These are phyloP conservation scores for Antheraea mylitta DNA, from an alignment of 1,140 invertebrate genomes.

Conservation along the genomic window DNA sequence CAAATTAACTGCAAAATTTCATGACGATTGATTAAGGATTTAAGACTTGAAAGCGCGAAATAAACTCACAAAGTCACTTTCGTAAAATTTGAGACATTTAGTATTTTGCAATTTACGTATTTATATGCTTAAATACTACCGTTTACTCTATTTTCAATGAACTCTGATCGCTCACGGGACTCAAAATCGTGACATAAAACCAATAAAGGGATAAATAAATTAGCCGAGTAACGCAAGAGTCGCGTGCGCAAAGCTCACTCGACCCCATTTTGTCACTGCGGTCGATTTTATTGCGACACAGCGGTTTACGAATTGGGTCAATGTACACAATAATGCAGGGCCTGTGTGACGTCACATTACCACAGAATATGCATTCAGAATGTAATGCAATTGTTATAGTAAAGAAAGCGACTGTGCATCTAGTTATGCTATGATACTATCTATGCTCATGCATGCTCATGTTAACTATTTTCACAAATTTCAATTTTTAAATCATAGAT, in stretches of 20 bases:
- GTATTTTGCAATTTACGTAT: too few species aligned
- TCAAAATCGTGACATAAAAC: background rate
- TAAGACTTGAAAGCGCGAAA: too few species aligned
- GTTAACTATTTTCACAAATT: too few species aligned
- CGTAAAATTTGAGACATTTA: too few species aligned
- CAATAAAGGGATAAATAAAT: conserved; percentile 1
- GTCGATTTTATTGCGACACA: conserved; percentile 26
- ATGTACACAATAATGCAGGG: conserved; percentile 4
- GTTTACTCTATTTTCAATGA: too few species aligned
- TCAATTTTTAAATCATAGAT: too few species aligned
- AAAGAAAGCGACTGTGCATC: background rate
- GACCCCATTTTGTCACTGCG: conserved; percentile 30
- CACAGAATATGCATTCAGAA: background rate
- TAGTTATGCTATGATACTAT: too few species aligned
- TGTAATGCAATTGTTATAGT: background rate
- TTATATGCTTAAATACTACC: too few species aligned
- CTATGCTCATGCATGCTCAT: too few species aligned
- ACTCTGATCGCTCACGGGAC: background rate
- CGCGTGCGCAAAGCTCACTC: conserved; percentile 16
- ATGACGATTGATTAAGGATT: too few species aligned
- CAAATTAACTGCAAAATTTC: too few species aligned
- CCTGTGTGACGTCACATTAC: conserved; percentile 9
- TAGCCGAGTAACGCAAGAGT: background rate
- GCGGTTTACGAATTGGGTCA: conserved; percentile 29
- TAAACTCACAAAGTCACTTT: too few species aligned